phyloP scores from a whole-genome alignment of 2,113 vertebrate species.

The Cryptoleucopteryx plumbea region DNA sequence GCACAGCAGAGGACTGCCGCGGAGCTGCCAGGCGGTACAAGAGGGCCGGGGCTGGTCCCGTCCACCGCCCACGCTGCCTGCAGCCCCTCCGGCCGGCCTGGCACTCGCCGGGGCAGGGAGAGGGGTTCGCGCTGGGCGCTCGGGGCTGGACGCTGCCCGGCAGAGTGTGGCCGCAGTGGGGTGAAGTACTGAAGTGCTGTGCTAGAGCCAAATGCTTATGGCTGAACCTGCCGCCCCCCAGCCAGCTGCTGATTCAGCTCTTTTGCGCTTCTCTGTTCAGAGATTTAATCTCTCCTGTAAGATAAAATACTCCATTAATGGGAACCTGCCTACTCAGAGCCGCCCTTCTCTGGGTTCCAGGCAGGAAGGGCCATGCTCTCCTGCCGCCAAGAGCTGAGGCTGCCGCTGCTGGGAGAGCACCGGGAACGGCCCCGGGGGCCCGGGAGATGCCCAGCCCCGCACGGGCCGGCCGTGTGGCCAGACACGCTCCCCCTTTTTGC shows the following conservation, averaged over 20 bases:
- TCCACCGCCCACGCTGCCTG: background rate
- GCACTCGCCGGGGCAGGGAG: fast-evolving
- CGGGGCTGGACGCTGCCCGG: background rate
- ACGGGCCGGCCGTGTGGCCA: fast-evolving
- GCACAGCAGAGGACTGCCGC: fast-evolving
- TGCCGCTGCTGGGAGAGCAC: background rate
- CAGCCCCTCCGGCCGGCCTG: fast-evolving
- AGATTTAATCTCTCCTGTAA: background rate
- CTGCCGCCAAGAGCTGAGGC: background rate
- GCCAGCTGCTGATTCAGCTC: slow-evolving; percentile 38
- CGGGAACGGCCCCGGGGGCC: fast-evolving
- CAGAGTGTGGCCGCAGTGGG: background rate
- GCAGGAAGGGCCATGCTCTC: background rate
- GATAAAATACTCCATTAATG: background rate
- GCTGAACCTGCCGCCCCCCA: background rate
- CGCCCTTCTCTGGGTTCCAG: fast-evolving
- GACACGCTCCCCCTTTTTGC: fast-evolving
- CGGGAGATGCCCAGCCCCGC: background rate
- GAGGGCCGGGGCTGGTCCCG: background rate
- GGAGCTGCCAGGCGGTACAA: background rate
- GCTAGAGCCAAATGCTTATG: background rate
- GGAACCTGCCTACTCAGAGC: background rate
- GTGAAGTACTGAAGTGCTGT: background rate
- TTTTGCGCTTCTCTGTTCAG: background rate
- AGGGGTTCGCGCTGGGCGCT: fast-evolving